Conservation (phyloP, 2,888 invertebrate species). For the Drymonia ruficornis region DNA sequence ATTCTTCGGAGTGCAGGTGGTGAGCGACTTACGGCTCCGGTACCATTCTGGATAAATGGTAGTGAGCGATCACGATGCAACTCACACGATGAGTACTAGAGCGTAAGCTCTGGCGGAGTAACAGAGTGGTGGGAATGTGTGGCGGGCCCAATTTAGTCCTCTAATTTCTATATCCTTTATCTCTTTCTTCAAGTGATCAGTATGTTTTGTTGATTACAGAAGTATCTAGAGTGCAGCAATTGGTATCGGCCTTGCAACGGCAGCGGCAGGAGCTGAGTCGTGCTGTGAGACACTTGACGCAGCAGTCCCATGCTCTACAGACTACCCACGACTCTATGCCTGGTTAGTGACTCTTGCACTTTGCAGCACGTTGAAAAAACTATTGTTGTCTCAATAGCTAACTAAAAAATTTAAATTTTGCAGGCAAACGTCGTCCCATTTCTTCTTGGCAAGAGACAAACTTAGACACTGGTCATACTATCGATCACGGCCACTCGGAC, state of each 20-base stretch:
- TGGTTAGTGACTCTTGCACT: constrained; percentile 42
- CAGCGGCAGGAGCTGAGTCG: constrained; percentile 94
- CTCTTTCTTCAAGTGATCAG: too few relatives aligned
- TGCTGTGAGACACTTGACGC: constrained; percentile 93
- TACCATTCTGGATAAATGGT: too few relatives aligned
- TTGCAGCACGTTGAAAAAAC: not conserved
- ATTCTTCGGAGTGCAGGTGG: too few relatives aligned
- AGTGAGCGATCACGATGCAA: too few relatives aligned
- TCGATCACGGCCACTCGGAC: constrained; percentile 87
- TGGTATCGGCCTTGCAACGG: constrained; percentile 93
- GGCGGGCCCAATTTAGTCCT: too few relatives aligned
- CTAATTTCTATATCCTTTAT: too few relatives aligned
- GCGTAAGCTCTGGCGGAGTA: too few relatives aligned
- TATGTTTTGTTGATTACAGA: constrained; percentile 74
- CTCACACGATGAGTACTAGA: too few relatives aligned
- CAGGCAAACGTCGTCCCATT: constrained; percentile 81
- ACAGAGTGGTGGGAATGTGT: too few relatives aligned
- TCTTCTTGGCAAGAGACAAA: constrained; percentile 96
- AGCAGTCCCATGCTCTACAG: constrained; percentile 89
- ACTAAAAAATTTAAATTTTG: constrained; percentile 8
- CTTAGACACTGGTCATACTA: constrained; percentile 91
- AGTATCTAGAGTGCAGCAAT: constrained; percentile 91
- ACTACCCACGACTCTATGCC: constrained; percentile 69
- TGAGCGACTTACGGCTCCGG: too few relatives aligned
- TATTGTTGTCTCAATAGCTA: too few relatives aligned